phyloP scores from a whole-genome alignment of 1,140 invertebrate species.

The Hylaeus anthracinus region DNA sequence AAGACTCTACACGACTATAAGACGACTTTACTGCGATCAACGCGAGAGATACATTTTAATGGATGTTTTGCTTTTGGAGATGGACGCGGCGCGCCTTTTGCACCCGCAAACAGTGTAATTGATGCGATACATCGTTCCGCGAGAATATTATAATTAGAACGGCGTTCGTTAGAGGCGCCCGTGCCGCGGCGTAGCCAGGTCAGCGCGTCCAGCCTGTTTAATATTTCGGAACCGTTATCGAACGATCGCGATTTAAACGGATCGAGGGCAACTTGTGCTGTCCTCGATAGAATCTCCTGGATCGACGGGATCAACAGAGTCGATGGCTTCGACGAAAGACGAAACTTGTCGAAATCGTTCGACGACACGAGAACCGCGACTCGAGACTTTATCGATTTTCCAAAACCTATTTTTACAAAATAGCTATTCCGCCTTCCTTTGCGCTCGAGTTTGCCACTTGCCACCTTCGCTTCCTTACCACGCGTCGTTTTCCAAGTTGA shows the following conservation, averaged over 20 bases:
- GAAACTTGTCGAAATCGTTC: background rate
- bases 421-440: no score
- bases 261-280: background rate
- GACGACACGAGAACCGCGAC: background rate
- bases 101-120: background rate
- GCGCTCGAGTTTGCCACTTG: no score
- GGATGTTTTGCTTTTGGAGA: background rate
- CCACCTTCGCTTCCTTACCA: no score
- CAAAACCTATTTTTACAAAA: no score
- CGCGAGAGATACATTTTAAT: background rate
- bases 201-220: background rate
- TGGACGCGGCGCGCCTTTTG: background rate
- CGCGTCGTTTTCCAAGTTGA: no score
- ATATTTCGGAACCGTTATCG: background rate
- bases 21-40: background rate
- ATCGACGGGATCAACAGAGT: background rate
- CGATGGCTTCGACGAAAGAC: background rate
- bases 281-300: background rate
- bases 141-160: conserved; percentile 1
- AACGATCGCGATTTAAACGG: background rate
- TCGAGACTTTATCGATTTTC: no score
- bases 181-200: background rate
- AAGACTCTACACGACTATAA: no score
- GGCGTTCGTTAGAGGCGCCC: no score
- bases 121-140: background rate